Evolutionary conservation across 2,113 vertebrate genomes (phyloP), one percentile per base, ranked within the genome.

Genomic region (Synodontis membranacea): DNA sequence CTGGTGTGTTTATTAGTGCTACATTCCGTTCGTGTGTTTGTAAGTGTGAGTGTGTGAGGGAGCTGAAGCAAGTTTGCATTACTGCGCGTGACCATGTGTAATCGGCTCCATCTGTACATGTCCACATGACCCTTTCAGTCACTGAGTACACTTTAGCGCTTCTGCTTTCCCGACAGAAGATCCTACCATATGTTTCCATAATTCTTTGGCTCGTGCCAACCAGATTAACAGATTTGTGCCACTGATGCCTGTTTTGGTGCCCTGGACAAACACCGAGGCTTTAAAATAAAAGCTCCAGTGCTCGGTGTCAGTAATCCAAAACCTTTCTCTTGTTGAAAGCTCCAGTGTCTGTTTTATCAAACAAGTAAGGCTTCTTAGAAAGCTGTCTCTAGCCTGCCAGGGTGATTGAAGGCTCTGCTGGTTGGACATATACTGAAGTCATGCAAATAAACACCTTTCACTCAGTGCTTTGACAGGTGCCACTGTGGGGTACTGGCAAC

Each of bases 171-270:
- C 83, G 68, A 83, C 82, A 86, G 87, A 88, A 90, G 76, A 89
- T 88, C 80, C 80, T 50, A 42, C 90, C 89, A 87, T 86, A 90
- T 89, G 89, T 84, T 92, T 81, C 87, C 50, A 34, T 86, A 91
- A 92, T 91, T 93, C 76, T 86, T 87, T 91, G 92, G 74, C 88
- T 87, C 68, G 87, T 89, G 89, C 85, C 84, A 64, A 89, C 52
- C 89, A 92, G 92, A 94, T 93, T 89, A 93, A 91, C 85, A 93
- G 88, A 91, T 92, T 91, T 54, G 87, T 72, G 80, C 84, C 86
- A 85, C 86, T 92, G 88, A 85, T 81, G 86, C 46, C 88, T 90
- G 87, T 48, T 85, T 80, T 54, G 66, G 88, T 88, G 85, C 44
- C 85, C 85, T 46, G 75, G 86, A 86, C 70, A 90, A 90, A 85